Conservation (phyloP, 2,888 invertebrate genomes). For the Ophraella communa region DNA sequence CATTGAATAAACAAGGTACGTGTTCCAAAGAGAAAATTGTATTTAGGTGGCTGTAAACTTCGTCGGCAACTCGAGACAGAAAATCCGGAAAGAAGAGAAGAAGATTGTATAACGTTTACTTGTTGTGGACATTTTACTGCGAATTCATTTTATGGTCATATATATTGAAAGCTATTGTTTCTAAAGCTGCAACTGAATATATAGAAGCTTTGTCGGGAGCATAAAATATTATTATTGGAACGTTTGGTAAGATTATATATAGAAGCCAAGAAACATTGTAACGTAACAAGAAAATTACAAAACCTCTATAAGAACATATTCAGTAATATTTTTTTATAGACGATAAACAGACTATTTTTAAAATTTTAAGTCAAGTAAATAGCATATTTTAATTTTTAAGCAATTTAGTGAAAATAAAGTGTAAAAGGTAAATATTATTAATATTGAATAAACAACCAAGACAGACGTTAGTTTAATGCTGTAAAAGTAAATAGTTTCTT, state of each 20-base stretch:
- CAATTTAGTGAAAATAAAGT: too few species aligned
- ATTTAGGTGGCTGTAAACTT: constrained; percentile 44
- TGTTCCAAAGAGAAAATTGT: constrained; percentile 44
- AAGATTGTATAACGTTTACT: constrained; percentile 47
- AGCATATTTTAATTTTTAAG: too few species aligned
- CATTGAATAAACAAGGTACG: constrained; percentile 45
- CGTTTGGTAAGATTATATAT: neutral
- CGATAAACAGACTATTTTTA: too few species aligned
- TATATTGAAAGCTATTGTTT: constrained; percentile 55
- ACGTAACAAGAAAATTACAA: neutral
- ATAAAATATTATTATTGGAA: neutral
- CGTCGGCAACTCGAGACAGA: constrained; percentile 8
- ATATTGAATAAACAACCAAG: too few species aligned
- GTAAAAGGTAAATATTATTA: too few species aligned
- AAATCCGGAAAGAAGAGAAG: too few species aligned
- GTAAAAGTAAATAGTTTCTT: too few species aligned
- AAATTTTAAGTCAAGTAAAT: too few species aligned
- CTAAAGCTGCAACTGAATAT: constrained; percentile 49
- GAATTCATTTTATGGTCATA: constrained; percentile 56
- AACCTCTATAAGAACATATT: neutral
- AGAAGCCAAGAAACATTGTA: neutral
- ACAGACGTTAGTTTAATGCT: too few species aligned
- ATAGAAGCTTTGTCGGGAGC: constrained; percentile 52
- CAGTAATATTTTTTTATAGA: too few species aligned
- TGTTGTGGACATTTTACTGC: constrained; percentile 52